Evolutionary conservation across 53 echinoderm and acorn worm genomes (phyloP).

Genomic region (Antedon mediterranea): DNA sequence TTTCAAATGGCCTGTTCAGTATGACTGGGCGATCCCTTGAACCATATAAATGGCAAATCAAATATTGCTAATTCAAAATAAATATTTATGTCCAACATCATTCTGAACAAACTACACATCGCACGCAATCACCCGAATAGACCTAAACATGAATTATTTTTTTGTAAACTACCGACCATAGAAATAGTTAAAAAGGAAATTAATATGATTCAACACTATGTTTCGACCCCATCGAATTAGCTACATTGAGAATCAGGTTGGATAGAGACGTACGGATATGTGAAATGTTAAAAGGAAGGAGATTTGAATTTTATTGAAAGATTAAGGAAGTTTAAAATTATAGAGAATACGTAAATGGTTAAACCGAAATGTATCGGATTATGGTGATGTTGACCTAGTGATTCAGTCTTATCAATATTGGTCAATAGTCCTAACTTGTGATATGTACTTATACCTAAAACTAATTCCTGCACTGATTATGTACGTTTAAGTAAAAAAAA

Average conservation of each 20-base stretch:
- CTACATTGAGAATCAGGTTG: background rate
- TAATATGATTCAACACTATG: background rate
- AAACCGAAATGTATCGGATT: background rate
- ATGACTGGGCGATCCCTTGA: no score
- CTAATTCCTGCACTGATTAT: no score
- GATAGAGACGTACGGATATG: background rate
- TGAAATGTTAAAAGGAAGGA: background rate
- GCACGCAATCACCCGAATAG: background rate
- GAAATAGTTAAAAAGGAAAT: background rate
- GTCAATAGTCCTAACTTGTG: no score
- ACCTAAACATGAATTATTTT: background rate
- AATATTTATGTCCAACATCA: background rate
- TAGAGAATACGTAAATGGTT: background rate
- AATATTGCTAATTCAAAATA: background rate
- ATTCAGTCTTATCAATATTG: background rate
- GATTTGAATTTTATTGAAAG: background rate
- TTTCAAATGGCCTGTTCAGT: no score
- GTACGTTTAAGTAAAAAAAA: no score
- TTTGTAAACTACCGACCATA: background rate
- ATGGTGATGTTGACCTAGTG: background rate
- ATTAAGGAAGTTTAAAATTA: background rate
- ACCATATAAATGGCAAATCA: background rate
- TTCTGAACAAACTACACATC: background rate
- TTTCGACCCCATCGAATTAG: background rate
- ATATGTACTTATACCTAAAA: no score